These are phyloP conservation scores for Troilus luridus DNA, from an alignment of 2,888 invertebrate species.

Conservation along the genomic window DNA sequence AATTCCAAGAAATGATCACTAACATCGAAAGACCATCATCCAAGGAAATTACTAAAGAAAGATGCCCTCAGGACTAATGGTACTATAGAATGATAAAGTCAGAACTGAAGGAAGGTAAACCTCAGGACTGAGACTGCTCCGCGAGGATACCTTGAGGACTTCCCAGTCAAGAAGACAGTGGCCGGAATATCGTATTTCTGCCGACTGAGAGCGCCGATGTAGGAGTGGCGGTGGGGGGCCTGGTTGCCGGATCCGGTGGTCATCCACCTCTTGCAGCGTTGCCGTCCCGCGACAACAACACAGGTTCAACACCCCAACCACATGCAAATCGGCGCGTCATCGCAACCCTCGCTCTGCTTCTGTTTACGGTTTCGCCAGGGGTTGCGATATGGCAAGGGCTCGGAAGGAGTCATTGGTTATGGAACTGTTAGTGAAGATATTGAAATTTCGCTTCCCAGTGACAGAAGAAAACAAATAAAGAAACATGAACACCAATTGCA, in stretches of 20 bases:
- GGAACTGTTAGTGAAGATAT: neutral
- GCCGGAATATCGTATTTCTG: conserved; percentile 40
- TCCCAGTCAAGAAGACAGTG: neutral
- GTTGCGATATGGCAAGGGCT: neutral
- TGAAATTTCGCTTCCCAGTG: too few relatives aligned
- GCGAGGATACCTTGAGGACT: neutral
- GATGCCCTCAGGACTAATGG: too few relatives aligned
- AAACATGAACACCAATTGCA: too few relatives aligned
- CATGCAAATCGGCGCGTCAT: conserved; percentile 49
- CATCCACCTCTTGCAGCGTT: conserved; percentile 50
- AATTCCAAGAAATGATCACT: neutral
- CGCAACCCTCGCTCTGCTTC: neutral
- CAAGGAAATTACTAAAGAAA: neutral
- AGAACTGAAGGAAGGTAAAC: neutral
- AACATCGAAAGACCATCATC: neutral
- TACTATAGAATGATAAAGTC: too few relatives aligned
- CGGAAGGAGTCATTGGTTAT: neutral
- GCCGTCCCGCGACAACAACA: conserved; percentile 45
- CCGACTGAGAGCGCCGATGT: conserved; percentile 45
- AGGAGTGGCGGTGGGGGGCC: conserved; percentile 38
- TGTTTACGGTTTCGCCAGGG: neutral
- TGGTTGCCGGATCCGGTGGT: conserved; percentile 35
- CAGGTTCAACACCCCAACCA: conserved; percentile 46
- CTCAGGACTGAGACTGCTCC: neutral
- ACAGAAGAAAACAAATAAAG: too few relatives aligned